Evolutionary conservation across 2,888 invertebrate species (phyloP).

Genomic region (Harpagoxenus sublaevis): DNA sequence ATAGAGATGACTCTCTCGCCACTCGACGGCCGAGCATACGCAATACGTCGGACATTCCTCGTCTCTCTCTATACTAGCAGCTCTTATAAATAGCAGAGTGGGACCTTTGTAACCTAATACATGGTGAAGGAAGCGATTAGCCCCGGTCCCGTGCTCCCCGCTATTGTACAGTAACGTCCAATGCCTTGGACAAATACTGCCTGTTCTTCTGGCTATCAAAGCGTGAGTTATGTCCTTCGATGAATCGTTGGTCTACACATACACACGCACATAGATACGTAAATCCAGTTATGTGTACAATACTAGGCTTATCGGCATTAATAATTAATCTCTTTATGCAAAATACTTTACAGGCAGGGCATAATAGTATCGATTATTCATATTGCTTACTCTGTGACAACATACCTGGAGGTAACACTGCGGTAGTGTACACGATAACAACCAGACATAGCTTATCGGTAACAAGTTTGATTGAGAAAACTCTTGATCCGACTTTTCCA

Average conservation of each 20-base stretch:
- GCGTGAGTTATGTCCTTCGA: constrained; percentile 73
- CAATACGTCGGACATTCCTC: constrained; percentile 91
- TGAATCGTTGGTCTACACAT: constrained; percentile 63
- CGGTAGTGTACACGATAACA: constrained; percentile 90
- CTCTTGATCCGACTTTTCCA: constrained; percentile 85
- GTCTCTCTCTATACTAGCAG: constrained; percentile 84
- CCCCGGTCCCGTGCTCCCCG: constrained; percentile 94
- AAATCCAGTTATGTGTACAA: constrained; percentile 15
- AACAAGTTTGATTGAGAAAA: constrained; percentile 85
- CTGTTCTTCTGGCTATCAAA: constrained; percentile 82
- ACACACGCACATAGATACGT: constrained; percentile 32
- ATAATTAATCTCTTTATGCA: constrained; percentile 23
- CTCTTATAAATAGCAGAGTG: constrained; percentile 87
- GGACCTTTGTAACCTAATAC: constrained; percentile 92
- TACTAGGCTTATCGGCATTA: constrained; percentile 7
- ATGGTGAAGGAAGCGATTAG: constrained; percentile 95
- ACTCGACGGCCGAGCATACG: constrained; percentile 92
- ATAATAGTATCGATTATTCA: not conserved
- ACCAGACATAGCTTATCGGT: constrained; percentile 91
- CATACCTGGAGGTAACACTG: constrained; percentile 85
- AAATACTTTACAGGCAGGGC: constrained; percentile 5
- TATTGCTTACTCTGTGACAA: constrained; percentile 10
- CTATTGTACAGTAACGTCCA: constrained; percentile 95
- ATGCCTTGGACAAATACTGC: constrained; percentile 88
- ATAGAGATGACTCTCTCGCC: constrained; percentile 95